Base-by-base conservation (phyloP, 2,888 invertebrate genomes). In the Diplolepis rosae region DNA sequence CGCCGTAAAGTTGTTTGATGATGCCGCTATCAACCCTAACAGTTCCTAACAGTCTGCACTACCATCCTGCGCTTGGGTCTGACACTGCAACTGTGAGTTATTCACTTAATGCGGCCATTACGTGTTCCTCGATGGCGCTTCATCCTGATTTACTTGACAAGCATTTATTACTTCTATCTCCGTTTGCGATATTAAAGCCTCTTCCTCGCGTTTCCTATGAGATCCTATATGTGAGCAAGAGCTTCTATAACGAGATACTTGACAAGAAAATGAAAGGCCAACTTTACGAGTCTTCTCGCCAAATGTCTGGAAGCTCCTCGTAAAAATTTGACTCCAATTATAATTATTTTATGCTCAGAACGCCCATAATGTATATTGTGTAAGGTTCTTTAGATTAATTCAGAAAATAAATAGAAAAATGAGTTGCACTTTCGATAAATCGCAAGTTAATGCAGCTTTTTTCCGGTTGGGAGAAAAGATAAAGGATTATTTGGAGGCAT, bases 41-140 rank as follows among this genome's bases (percentile, higher is more conserved):
- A 80, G 81, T 82, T 83, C 79, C 80, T 79, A 82, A 81, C 83
- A 82, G 82, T 82, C 80, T 72, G 76, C 75, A 76, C 78, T 73
- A 77, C 76, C 76, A 75, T 32, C 22, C 65, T 69, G 76, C 69
- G 80, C 79, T 82, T 80, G 77, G 78, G 51, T 30, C 54, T 56
- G 82, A 81, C 82, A 82, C 24, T 77, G 79, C 80, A 80, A 80
- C 81, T 80, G 83, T 87, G 85, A 87, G 85, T 87, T 87, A 87
- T 87, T 87, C 87, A 87, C 87, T 87, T 87, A 87, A 87, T 87
- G 83, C 85, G 83, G 78, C 85, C 86, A 87, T 87, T 87, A 87
- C 84, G 82, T 78, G 83, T 84, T 84, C 81, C 86, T 86, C 87
- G 83, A 85, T 86, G 87, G 84, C 85, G 85, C 85, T 87, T 87